A percentile compares a stretch with the other conserved stretches of the same genome.
These are phyloP conservation scores for Monopis laevigella DNA, from an alignment of 2,888 invertebrate genomes.

Conservation along the genomic window DNA sequence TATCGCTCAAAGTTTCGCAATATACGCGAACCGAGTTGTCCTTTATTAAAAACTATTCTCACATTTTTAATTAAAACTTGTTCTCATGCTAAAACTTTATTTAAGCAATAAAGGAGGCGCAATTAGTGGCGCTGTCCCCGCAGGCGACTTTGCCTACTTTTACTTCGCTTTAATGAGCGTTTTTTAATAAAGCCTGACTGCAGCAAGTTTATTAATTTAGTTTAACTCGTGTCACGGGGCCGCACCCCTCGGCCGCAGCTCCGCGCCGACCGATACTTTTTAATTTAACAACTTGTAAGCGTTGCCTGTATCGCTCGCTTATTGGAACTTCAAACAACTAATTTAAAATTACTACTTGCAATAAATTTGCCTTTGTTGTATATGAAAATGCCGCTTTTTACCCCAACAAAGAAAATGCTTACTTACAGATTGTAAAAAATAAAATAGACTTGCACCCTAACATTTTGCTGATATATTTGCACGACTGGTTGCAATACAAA, in stretches of 20 bases:
- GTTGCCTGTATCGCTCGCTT: conserved; percentile 11
- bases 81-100: conserved; percentile 67
- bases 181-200: conserved; percentile 64
- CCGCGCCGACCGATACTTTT: conserved; percentile 27
- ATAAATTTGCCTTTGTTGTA: too few relatives aligned
- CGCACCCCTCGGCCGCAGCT: conserved; percentile 20
- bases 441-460: too few relatives aligned
- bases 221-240: conserved; percentile 59
- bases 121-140: conserved; percentile 66
- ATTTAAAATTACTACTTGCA: too few relatives aligned
- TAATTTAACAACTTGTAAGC: conserved; percentile 29
- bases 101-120: conserved; percentile 67
- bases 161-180: conserved; percentile 65
- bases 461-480: too few relatives aligned
- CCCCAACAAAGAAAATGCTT: too few relatives aligned
- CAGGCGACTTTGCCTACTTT: conserved; percentile 66
- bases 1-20: conserved; percentile 66
- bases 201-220: conserved; percentile 66
- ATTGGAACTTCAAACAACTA: neutral
- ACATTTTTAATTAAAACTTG: conserved; percentile 69
- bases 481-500: too few relatives aligned
- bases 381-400: too few relatives aligned
- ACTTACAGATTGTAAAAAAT: too few relatives aligned
- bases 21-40: conserved; percentile 61
- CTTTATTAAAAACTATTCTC: conserved; percentile 68